Base-by-base conservation (phyloP, 2,888 invertebrate species). In the Luperina nickerlii region DNA sequence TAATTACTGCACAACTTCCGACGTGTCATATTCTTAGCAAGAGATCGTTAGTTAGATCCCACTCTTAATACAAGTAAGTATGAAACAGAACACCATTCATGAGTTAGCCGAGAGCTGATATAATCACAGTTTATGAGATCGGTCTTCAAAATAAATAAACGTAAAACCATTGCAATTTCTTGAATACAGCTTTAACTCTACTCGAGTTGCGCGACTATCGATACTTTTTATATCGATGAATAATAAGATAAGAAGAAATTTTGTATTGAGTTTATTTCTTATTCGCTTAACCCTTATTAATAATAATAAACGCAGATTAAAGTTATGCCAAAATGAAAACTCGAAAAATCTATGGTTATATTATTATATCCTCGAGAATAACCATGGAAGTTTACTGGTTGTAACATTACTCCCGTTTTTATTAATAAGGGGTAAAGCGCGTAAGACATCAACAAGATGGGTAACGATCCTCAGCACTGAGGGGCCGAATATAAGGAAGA, bases 131-230 rank as follows among this genome's bases (percentile, higher is more conserved):
- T 69, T 65, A 74, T 60, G 13, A 78, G 69, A 66, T 66, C 71
- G 69, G 74, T 76, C 67, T 68, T 71, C 48, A 84, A 84, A 83
- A 83, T 77, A 87, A 86, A 71, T 82, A 85, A 87, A 90, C 89
- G 84, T 91, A 89, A 90, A 90, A 91, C 86, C 89, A 66, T 83
- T 88, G 89, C 90, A 88, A 90, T 90, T 90, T 87, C 89, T 90
- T 88, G 83, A 85, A 89, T 87, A 85, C 86, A 71, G 71, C 84
- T 85, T 84, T 74, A 88, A 86, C n/a, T 87, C 89, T 86, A 32
- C 32, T 32, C 71, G 24, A 42, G 89, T 42, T 79, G 79, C 0
- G 51, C 66, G 1, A 38, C 4, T 67, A 42, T 84, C 75, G 72
- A 76, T 68, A 60, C 45, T 60, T 72, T 79, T 20, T 0, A 51